A percentile compares a stretch with the other conserved stretches of the same genome.
phyloP scores from a whole-genome alignment of 2,113 vertebrate species.

The Leiothrix lutea region DNA sequence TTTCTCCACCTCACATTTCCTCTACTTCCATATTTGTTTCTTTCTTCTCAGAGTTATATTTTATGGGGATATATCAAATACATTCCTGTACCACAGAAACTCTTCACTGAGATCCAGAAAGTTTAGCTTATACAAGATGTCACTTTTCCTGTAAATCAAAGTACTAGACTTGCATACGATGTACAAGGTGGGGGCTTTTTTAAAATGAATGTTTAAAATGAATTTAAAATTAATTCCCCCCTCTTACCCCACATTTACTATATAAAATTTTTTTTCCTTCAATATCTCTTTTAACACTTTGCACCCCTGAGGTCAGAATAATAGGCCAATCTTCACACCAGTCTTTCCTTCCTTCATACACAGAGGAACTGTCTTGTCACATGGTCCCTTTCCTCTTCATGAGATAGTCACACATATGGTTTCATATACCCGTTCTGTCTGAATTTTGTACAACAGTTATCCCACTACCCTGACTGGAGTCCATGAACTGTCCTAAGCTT shows the following conservation, averaged over 20 bases:
- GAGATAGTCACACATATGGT: neutral
- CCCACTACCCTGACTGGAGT: neutral
- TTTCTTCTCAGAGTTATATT: neutral
- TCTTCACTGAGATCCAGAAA: neutral
- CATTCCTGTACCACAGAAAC: neutral
- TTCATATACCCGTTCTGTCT: neutral
- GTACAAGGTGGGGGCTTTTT: rapidly evolving
- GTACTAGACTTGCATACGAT: neutral
- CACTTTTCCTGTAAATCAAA: neutral
- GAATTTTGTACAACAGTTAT: neutral
- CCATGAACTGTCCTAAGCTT: neutral
- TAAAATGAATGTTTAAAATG: neutral
- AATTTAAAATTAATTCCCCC: neutral
- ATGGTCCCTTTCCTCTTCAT: neutral
- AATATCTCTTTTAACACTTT: neutral
- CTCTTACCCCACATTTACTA: neutral
- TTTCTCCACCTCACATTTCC: neutral
- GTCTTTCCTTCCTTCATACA: neutral
- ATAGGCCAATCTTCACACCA: rapidly evolving
- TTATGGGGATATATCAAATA: neutral
- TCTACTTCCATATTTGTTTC: neutral
- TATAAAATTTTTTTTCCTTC: neutral
- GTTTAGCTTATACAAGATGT: neutral
- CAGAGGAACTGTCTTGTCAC: neutral
- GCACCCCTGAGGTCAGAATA: neutral